Conservation (phyloP, 2,888 invertebrate genomes). For the Epinotia nisella region DNA sequence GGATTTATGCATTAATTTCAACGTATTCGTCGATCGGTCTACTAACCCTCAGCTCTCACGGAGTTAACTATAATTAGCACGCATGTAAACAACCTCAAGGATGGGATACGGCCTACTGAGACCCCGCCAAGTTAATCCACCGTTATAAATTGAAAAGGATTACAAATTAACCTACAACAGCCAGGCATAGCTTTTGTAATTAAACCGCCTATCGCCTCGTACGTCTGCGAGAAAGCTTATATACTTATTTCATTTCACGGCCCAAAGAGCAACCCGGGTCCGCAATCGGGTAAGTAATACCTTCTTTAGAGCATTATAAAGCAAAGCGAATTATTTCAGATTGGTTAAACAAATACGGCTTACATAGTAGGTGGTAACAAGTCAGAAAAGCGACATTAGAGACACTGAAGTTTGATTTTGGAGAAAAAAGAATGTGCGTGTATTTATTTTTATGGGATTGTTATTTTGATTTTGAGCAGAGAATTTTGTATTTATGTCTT, state of each 20-base stretch:
- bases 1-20: neutral
- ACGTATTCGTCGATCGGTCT: neutral
- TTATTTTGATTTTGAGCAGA: neutral
- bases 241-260: constrained; percentile 68
- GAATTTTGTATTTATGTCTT: no score
- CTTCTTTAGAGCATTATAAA: constrained; percentile 33
- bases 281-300: constrained; percentile 46
- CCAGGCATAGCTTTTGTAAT: constrained; percentile 55
- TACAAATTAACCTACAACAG: constrained; percentile 47
- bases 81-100: constrained; percentile 38
- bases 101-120: constrained; percentile 26
- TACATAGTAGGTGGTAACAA: constrained; percentile 9
- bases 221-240: constrained; percentile 63
- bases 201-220: constrained; percentile 70
- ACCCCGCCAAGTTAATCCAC: constrained; percentile 46
- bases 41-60: neutral
- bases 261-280: constrained; percentile 56
- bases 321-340: constrained; percentile 19
- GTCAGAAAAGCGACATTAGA: neutral
- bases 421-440: neutral
- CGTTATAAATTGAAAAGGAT: constrained; percentile 50
- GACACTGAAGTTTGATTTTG: neutral
- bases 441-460: neutral
- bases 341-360: constrained; percentile 11
- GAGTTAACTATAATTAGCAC: constrained; percentile 34